Conservation (phyloP, 2,888 invertebrate species). For the Caenorhabditis drosophilae region DNA sequence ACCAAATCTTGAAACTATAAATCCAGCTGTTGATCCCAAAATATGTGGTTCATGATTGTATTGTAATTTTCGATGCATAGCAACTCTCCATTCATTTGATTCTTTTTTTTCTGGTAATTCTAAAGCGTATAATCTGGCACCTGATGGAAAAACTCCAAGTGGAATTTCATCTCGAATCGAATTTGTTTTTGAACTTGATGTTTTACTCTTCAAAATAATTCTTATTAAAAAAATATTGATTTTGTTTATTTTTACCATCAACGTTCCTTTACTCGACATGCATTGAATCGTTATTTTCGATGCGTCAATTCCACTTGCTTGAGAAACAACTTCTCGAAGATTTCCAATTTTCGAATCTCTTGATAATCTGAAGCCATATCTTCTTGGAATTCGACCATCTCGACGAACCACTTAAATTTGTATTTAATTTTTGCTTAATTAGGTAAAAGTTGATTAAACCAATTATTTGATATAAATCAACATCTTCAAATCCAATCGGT, state of each 20-base stretch:
- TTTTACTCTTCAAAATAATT: constrained; percentile 14
- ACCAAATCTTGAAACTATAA: constrained; percentile 48
- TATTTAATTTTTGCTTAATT: not conserved
- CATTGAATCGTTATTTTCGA: constrained; percentile 39
- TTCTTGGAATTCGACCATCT: constrained; percentile 83
- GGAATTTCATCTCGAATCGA: constrained; percentile 19
- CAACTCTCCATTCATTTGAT: constrained; percentile 39
- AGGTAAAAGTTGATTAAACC: constrained; percentile 22
- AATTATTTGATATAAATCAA: constrained; percentile 74
- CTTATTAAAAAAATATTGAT: not conserved
- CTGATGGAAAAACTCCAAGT: constrained; percentile 33
- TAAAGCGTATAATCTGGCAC: constrained; percentile 42
- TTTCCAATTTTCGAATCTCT: constrained; percentile 70
- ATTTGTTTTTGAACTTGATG: constrained; percentile 4
- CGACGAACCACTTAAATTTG: constrained; percentile 69
- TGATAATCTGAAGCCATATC: constrained; percentile 83
- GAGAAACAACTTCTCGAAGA: constrained; percentile 37
- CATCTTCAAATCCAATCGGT: constrained; percentile 88
- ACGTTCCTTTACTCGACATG: constrained; percentile 33
- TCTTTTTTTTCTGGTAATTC: constrained; percentile 30
- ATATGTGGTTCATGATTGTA: constrained; percentile 54
- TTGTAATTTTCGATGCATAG: constrained; percentile 52
- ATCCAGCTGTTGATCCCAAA: constrained; percentile 52
- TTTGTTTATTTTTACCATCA: constrained; percentile 15
- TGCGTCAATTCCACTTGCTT: constrained; percentile 21